phyloP scores from a whole-genome alignment of 35 echinoderm and acorn worm species.

The Diadema setosum region DNA sequence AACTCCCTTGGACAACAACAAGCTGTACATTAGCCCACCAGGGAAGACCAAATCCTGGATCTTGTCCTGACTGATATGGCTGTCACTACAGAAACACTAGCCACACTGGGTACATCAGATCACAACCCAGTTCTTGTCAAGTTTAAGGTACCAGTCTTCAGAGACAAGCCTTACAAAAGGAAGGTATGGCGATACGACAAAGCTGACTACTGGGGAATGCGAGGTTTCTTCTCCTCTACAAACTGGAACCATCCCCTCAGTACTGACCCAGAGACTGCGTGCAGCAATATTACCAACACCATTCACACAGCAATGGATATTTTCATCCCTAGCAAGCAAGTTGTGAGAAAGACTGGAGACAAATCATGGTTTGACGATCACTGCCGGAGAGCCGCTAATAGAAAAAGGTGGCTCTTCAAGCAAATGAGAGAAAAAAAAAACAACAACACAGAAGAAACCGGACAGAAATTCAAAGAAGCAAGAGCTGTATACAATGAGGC shows the following conservation, averaged over 20 bases:
- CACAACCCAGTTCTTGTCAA: slow-evolving; percentile 40
- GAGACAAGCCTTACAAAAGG: background rate
- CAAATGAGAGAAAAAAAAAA: too few relatives aligned
- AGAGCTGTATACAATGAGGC: too few relatives aligned
- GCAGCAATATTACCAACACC: slow-evolving; percentile 4
- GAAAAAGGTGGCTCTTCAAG: too few relatives aligned
- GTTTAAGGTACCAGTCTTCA: background rate
- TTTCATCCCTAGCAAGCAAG: slow-evolving; percentile 30
- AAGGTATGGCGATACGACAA: slow-evolving; percentile 19
- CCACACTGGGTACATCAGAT: slow-evolving; percentile 50
- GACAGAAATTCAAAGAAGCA: too few relatives aligned
- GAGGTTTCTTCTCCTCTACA: slow-evolving; percentile 17
- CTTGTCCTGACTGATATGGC: slow-evolving; percentile 47
- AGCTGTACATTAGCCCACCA: slow-evolving; percentile 53
- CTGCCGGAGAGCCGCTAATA: slow-evolving; percentile 29
- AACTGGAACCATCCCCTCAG: background rate
- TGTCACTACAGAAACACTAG: background rate
- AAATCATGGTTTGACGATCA: slow-evolving; percentile 53
- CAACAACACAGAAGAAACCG: too few relatives aligned
- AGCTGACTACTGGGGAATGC: slow-evolving; percentile 5
- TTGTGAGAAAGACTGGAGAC: slow-evolving; percentile 35
- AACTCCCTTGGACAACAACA: slow-evolving; percentile 32
- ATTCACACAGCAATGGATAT: slow-evolving; percentile 49
- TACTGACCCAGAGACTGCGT: slow-evolving; percentile 14
- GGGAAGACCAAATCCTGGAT: slow-evolving; percentile 62